Conservation (phyloP, 1,140 invertebrate species). For the Amyelois transitella region DNA sequence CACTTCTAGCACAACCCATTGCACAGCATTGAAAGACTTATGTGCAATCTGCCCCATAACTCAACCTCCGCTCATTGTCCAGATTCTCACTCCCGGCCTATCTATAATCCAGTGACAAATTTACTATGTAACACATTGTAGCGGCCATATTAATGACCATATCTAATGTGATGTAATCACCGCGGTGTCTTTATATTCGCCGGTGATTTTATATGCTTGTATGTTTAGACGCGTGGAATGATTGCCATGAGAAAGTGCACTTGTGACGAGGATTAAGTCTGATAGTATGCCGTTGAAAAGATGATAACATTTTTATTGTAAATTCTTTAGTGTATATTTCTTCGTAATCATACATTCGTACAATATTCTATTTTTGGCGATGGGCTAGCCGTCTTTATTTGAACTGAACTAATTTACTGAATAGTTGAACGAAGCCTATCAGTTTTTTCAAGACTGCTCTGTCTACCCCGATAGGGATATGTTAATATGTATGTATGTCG, state of each 20-base stretch:
- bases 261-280: too few relatives aligned
- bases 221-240: not conserved
- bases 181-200: slow-evolving; percentile 7
- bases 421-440: too few relatives aligned
- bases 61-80: slow-evolving; percentile 60
- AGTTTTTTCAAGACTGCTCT: too few relatives aligned
- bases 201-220: not conserved
- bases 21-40: slow-evolving; percentile 56
- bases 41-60: slow-evolving; percentile 54
- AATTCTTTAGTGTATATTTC: too few relatives aligned
- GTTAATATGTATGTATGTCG: too few relatives aligned
- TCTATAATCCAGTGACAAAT: slow-evolving; percentile 62
- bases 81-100: slow-evolving; percentile 56
- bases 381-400: too few relatives aligned
- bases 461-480: too few relatives aligned
- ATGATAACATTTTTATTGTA: too few relatives aligned
- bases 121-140: slow-evolving; percentile 57
- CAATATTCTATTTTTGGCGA: too few relatives aligned
- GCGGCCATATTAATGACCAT: slow-evolving; percentile 42
- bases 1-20: slow-evolving; percentile 17
- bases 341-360: too few relatives aligned
- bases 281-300: too few relatives aligned
- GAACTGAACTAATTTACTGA: too few relatives aligned
- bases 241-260: not conserved
- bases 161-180: slow-evolving; percentile 41